Evolutionary conservation across 2,888 invertebrate genomes (phyloP).

Genomic region (Cheilosia grossa): DNA sequence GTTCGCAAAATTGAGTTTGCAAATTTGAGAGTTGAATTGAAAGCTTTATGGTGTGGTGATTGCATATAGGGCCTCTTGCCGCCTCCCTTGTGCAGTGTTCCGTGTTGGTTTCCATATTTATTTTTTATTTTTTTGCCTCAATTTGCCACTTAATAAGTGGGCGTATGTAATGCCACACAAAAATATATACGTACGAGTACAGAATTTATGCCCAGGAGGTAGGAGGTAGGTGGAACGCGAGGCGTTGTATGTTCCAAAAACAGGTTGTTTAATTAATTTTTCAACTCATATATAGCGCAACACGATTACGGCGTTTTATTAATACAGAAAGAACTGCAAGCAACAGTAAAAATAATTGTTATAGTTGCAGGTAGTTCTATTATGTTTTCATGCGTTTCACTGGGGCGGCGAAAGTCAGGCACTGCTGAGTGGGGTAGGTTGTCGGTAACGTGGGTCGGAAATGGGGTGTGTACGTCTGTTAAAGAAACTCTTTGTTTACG

Average conservation of each 20-base stretch:
- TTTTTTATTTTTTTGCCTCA: background rate
- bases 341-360: slow-evolving; percentile 43
- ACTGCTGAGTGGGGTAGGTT: background rate
- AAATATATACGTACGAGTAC: slow-evolving; percentile 13
- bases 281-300: slow-evolving; percentile 62
- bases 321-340: slow-evolving; percentile 45
- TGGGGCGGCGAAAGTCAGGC: slow-evolving; percentile 40
- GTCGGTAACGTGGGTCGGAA: too few species aligned
- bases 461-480: too few species aligned
- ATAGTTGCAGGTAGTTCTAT: background rate
- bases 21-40: slow-evolving; percentile 60
- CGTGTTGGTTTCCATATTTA: slow-evolving; percentile 6
- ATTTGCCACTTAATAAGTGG: slow-evolving; percentile 67
- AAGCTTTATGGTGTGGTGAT: slow-evolving; percentile 71
- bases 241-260: slow-evolving; percentile 63
- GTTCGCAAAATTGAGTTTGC: slow-evolving; percentile 64
- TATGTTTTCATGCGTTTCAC: slow-evolving; percentile 37
- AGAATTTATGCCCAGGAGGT: slow-evolving; percentile 31
- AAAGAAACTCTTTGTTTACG: too few species aligned
- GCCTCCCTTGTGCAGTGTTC: slow-evolving; percentile 1
- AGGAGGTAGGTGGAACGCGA: slow-evolving; percentile 61
- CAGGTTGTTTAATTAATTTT: slow-evolving; percentile 73
- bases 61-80: slow-evolving; percentile 41
- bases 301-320: slow-evolving; percentile 62
- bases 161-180: slow-evolving; percentile 61